A percentile compares a stretch with the other conserved stretches of the same genome.
Conservation (phyloP, 2,113 vertebrate genomes). For the Forbesichthys papilliferus region DNA sequence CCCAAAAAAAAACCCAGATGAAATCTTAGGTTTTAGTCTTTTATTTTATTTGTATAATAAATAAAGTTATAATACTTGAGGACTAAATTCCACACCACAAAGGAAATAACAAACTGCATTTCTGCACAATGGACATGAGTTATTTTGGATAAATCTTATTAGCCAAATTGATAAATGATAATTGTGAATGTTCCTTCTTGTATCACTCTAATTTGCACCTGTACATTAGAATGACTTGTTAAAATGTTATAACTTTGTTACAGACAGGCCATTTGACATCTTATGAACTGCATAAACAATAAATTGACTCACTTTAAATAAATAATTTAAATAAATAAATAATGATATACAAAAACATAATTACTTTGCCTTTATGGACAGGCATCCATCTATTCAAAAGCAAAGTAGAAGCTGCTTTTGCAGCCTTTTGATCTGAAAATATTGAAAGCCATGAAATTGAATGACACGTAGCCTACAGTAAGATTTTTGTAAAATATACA, state of each 20-base stretch:
- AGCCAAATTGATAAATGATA: constrained; percentile 1
- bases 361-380: constrained; percentile 8
- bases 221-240: constrained; percentile 9
- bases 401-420: constrained; percentile 14
- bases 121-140: constrained; percentile 26
- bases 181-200: neutral
- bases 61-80: constrained; percentile 71
- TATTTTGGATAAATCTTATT: constrained; percentile 8
- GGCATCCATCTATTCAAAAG: neutral
- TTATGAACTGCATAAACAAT: constrained; percentile 20
- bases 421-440: constrained; percentile 7
- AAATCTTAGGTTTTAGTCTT: constrained; percentile 43
- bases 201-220: neutral
- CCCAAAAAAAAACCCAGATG: neutral
- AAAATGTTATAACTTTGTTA: constrained; percentile 19
- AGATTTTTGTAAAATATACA: neutral
- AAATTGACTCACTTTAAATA: constrained; percentile 14
- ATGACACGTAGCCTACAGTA: neutral
- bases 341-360: constrained; percentile 14
- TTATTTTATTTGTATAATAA: constrained; percentile 76
- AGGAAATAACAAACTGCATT: constrained; percentile 37
- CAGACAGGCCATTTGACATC: neutral
- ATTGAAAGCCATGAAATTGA: constrained; percentile 28
- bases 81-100: constrained; percentile 69
- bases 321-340: constrained; percentile 19